Evolutionary conservation across 2,113 vertebrate genomes (phyloP).

Genomic region (Myotis yumanensis): DNA sequence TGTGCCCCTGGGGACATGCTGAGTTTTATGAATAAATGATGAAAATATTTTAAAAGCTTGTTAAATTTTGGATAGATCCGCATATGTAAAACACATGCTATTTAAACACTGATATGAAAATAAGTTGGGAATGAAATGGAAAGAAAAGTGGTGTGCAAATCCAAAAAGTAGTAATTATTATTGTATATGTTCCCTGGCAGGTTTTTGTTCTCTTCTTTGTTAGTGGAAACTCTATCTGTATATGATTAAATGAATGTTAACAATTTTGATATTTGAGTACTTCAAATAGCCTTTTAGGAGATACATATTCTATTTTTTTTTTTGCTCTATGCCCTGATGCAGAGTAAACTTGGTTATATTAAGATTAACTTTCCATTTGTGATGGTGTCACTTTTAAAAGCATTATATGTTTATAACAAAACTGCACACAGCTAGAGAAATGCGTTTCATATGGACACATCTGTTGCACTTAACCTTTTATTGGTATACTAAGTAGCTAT

Average conservation of each 20-base stretch:
- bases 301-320: slow-evolving; percentile 11
- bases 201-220: background rate
- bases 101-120: slow-evolving; percentile 55
- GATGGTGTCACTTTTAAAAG: slow-evolving; percentile 10
- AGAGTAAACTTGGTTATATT: slow-evolving; percentile 30
- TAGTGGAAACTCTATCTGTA: background rate
- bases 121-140: slow-evolving; percentile 49
- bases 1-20: slow-evolving; percentile 43
- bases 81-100: slow-evolving; percentile 74
- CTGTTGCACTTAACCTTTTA: slow-evolving; percentile 15
- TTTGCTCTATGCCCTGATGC: background rate
- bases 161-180: background rate
- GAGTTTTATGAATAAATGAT: slow-evolving; percentile 74
- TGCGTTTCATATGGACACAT: background rate
- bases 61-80: slow-evolving; percentile 56
- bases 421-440: background rate
- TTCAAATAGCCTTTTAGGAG: background rate
- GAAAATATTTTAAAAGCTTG: slow-evolving; percentile 74
- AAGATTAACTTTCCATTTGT: slow-evolving; percentile 38
- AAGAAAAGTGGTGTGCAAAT: slow-evolving; percentile 39
- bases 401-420: slow-evolving; percentile 24
- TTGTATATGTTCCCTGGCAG: background rate
- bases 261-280: slow-evolving; percentile 1
- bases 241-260: background rate
- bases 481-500: background rate